A percentile compares a stretch with the other conserved stretches of the same genome.
These are phyloP conservation scores for Rhamphomyia laevipes DNA, from an alignment of 2,888 invertebrate species.

Conservation along the genomic window DNA sequence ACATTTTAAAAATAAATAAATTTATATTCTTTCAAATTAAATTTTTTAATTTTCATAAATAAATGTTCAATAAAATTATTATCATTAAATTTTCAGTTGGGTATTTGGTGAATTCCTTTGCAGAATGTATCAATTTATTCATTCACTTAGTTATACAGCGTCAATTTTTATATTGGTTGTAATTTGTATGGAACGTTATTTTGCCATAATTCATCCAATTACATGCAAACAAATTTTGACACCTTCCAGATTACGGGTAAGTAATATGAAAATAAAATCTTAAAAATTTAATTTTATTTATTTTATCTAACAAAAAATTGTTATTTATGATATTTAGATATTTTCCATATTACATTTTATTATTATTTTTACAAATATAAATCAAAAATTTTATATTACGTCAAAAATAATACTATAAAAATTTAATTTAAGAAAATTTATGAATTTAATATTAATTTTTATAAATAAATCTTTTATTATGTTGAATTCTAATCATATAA, in stretches of 20 bases:
- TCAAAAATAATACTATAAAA: too few species aligned
- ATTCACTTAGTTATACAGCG: slow-evolving; percentile 79
- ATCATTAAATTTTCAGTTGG: slow-evolving; percentile 68
- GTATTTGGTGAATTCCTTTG: slow-evolving; percentile 74
- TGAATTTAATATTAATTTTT: too few species aligned
- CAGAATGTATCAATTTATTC: slow-evolving; percentile 83
- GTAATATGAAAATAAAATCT: slow-evolving; percentile 23
- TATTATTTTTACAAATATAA: too few species aligned
- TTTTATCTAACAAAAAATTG: too few species aligned
- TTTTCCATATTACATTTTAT: neutral
- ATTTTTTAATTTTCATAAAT: too few species aligned
- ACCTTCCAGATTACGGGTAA: slow-evolving; percentile 59
- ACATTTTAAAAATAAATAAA: too few species aligned
- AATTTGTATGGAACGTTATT: slow-evolving; percentile 75
- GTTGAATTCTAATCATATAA: too few species aligned
- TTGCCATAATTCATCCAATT: slow-evolving; percentile 76
- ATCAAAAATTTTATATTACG: neutral
- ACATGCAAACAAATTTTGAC: slow-evolving; percentile 75
- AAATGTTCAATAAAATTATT: too few species aligned
- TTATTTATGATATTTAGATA: too few species aligned
- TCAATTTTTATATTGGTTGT: slow-evolving; percentile 83
- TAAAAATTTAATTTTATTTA: slow-evolving; percentile 2
- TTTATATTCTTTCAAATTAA: too few species aligned
- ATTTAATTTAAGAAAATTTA: too few species aligned
- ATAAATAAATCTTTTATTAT: too few species aligned